A percentile compares a stretch with the other conserved stretches of the same genome.
Evolutionary conservation across 2,113 vertebrate genomes (phyloP).

Genomic region (Sylvia atricapilla): DNA sequence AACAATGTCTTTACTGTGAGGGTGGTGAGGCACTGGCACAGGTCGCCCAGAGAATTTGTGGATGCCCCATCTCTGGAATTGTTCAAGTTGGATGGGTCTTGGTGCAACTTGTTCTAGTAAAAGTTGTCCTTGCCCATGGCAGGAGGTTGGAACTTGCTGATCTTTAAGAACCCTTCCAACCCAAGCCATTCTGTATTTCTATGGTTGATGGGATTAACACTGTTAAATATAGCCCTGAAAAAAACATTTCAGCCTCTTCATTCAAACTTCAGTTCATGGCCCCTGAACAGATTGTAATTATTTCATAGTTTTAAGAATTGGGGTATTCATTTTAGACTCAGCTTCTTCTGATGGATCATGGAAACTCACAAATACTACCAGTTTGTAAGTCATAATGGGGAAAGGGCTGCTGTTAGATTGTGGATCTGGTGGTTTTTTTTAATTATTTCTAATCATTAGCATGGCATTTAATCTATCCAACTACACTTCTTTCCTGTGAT

Average conservation of each 20-base stretch:
- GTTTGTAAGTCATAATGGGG: not conserved
- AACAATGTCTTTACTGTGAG: not conserved
- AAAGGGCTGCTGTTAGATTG: not conserved
- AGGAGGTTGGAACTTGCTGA: not conserved
- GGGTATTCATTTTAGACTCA: not conserved
- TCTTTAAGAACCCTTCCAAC: not conserved
- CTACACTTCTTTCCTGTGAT: not conserved
- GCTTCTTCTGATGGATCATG: not conserved
- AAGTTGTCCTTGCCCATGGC: not conserved
- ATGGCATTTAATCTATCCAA: not conserved
- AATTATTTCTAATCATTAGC: not conserved
- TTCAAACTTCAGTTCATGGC: not conserved
- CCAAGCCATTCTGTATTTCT: not conserved
- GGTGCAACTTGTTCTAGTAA: not conserved
- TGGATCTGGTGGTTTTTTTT: not conserved
- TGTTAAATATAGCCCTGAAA: not conserved
- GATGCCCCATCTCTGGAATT: not conserved
- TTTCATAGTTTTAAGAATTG: not conserved
- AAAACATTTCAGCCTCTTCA: not conserved
- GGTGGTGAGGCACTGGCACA: not conserved
- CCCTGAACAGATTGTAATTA: not conserved
- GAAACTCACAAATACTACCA: not conserved
- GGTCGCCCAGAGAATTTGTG: not conserved
- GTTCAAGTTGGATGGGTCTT: not conserved
- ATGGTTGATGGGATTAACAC: not conserved